These are phyloP conservation scores for Psococerastis gibbosa DNA, from an alignment of 2,888 invertebrate species.

Conservation along the genomic window DNA sequence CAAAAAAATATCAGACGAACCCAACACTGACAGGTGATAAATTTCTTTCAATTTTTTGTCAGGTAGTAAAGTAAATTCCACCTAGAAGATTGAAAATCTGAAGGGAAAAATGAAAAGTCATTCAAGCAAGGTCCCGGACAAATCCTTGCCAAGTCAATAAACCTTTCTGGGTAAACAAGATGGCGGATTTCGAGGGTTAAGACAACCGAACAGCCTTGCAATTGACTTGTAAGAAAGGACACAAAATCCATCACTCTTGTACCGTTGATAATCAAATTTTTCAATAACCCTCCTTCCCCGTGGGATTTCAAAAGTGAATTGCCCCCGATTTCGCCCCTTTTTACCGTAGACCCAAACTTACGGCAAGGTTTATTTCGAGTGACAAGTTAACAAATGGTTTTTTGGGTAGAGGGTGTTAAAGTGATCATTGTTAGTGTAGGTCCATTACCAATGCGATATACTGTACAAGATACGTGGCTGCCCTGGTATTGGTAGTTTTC, in stretches of 20 bases:
- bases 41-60: too few species aligned
- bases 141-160: not conserved
- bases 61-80: too few species aligned
- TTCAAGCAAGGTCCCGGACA: not conserved
- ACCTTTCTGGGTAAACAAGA: not conserved
- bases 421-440: too few species aligned
- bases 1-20: too few species aligned
- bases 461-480: too few species aligned
- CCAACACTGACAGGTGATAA: too few species aligned
- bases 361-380: not conserved
- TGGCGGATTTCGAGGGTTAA: not conserved
- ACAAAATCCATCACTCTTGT: slow-evolving; percentile 8
- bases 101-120: too few species aligned
- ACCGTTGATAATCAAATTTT: slow-evolving; percentile 8
- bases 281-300: slow-evolving; percentile 5
- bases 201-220: not conserved
- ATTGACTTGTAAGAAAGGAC: not conserved
- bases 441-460: too few species aligned
- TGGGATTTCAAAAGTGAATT: slow-evolving; percentile 9
- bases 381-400: not conserved
- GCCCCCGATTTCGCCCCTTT: slow-evolving; percentile 5
- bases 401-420: too few species aligned
- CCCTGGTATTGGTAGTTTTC: too few species aligned
- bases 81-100: too few species aligned
- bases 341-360: not conserved